Evolutionary conservation across 2,797 vertebrate genomes (phyloP), one percentile per base, ranked within the genome.

Genomic region (Thripadectes ignobilis): DNA sequence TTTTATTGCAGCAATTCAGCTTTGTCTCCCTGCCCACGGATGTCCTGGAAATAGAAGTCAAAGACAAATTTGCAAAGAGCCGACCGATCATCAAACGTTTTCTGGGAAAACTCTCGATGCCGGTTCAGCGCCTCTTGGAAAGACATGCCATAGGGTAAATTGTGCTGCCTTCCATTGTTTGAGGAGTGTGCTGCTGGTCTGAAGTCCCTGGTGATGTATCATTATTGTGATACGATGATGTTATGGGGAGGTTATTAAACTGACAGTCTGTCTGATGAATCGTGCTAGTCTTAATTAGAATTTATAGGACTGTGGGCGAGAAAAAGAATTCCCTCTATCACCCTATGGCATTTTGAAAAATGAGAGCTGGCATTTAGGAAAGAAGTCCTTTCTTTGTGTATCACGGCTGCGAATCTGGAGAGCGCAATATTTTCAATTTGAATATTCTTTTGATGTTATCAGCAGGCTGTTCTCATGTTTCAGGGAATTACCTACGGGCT

Each of bases 21-120:
- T 99, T 99, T 94, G 99, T 99, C 91, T 99, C 99, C 52, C 97
- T 99, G 93, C 99, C 99, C 49, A 99, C 99, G n/a, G 99, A 99
- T 11, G 99, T 99, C 87, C 97, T 99, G 97, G 99, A 99, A 98
- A 99, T 99, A 45, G 99, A 99, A 97, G 99, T 99, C 89, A 99
- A 99, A 97, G 99, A 99, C 96, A 99, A 99, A 97, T 99, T 99
- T 95, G 98, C 99, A 73, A 99, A 99, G 97, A 99, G 99, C 93
- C 98, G 99, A 23, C 99, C 99, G 0, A 99, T 99, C 98, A 99
- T 99, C 98, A 99, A 99, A 74, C 99, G 99, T 61, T 99, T 99
- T 96, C 98, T 99, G 92, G 99, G 99, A 91, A 99, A 99, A 96
- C 97, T 99, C 57, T 99, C 99, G 1, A 99, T 99, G 96, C 99